Percentiles rank a stretch among this genome's conserved stretches.
phyloP scores from a whole-genome alignment of 2,113 vertebrate species.

The Alectura lathami region DNA sequence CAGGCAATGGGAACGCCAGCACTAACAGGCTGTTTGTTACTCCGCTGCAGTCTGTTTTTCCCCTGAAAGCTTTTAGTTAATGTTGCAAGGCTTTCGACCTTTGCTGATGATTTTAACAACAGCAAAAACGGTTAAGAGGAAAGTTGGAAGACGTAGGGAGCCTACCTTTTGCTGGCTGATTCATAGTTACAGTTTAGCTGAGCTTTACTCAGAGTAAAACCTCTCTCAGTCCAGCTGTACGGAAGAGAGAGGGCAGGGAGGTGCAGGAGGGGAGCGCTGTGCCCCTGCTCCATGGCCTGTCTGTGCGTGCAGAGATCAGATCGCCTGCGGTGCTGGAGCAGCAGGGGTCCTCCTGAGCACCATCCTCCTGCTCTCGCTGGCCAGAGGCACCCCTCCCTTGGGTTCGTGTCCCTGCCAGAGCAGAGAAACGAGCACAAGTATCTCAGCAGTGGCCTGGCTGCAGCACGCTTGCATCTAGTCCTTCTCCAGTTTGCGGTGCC shows the following conservation, averaged over 20 bases:
- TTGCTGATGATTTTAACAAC: neutral
- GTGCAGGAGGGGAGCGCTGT: neutral
- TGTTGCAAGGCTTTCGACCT: neutral
- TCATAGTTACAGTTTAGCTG: neutral
- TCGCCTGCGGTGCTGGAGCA: neutral
- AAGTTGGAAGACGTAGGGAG: neutral
- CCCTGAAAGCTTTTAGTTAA: neutral
- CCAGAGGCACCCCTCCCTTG: neutral
- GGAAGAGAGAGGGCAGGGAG: neutral
- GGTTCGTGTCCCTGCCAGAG: neutral
- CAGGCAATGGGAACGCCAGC: neutral
- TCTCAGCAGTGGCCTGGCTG: neutral
- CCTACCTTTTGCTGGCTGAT: neutral
- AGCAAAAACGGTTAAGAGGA: neutral
- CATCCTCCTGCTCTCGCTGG: neutral
- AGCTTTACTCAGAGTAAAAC: neutral
- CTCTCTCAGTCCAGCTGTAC: neutral
- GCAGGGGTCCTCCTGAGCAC: neutral
- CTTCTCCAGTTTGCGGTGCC: neutral
- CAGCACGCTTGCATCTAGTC: neutral
- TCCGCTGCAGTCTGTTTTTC: neutral
- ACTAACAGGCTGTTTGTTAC: neutral
- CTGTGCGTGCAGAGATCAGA: neutral
- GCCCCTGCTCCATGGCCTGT: accelerated
- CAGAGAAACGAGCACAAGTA: neutral